A percentile compares a stretch with the other conserved stretches of the same genome.
phyloP scores from a whole-genome alignment of 2,113 vertebrate species.

The Stegastes partitus region DNA sequence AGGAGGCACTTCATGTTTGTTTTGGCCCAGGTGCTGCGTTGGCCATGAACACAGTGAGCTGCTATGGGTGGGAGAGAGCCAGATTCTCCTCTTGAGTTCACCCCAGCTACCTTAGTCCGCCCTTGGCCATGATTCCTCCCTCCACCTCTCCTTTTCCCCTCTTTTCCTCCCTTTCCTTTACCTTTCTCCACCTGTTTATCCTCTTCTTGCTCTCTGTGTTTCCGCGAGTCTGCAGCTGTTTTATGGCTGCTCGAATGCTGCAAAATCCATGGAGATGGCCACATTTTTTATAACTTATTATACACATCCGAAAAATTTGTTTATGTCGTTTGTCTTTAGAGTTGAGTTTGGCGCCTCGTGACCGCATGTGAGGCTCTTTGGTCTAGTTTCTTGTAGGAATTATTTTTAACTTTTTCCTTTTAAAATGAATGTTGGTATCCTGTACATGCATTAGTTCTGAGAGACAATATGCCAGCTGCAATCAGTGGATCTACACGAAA shows the following conservation, averaged over 20 bases:
- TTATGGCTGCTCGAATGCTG: constrained; percentile 15
- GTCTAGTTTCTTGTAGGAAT: neutral
- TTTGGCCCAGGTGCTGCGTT: constrained; percentile 62
- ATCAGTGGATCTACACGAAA: constrained; percentile 15
- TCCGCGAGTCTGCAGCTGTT: constrained; percentile 1
- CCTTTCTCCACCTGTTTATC: constrained; percentile 29
- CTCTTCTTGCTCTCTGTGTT: constrained; percentile 5
- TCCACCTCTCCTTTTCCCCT: constrained; percentile 4
- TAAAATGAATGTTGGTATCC: neutral
- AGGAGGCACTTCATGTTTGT: constrained; percentile 61
- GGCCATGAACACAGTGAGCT: constrained; percentile 29
- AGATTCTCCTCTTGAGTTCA: constrained; percentile 35
- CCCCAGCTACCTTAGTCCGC: constrained; percentile 11
- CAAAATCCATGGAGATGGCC: constrained; percentile 23
- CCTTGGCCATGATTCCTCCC: neutral
- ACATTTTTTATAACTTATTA: constrained; percentile 18
- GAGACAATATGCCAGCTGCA: constrained; percentile 29
- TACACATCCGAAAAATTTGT: constrained; percentile 36
- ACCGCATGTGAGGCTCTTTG: constrained; percentile 4
- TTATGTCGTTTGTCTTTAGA: constrained; percentile 30
- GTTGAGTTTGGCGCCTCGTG: constrained; percentile 17
- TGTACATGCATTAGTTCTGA: neutral
- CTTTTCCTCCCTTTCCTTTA: constrained; percentile 11
- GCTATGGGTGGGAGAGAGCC: constrained; percentile 38
- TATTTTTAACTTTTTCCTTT: constrained; percentile 11